These are phyloP conservation scores for Erannis defoliaria DNA, from an alignment of 2,888 invertebrate species.

Conservation along the genomic window DNA sequence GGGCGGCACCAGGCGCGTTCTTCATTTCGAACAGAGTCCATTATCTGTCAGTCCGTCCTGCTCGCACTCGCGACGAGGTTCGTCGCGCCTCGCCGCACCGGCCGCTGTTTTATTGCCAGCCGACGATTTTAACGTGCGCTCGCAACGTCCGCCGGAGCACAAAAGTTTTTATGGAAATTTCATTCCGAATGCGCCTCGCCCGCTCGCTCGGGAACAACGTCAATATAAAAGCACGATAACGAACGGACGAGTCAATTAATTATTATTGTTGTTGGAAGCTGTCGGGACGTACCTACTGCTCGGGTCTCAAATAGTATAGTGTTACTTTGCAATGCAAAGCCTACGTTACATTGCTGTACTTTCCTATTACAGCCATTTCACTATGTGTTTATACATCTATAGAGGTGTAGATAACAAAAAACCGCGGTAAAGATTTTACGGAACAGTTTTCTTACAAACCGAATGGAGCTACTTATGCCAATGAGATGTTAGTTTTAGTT, in stretches of 20 bases:
- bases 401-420: background rate
- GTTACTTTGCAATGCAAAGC: conserved; percentile 63
- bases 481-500: background rate
- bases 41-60: conserved; percentile 79
- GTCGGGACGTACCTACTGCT: conserved; percentile 78
- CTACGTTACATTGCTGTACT: background rate
- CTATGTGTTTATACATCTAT: too few relatives aligned
- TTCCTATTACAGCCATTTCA: background rate
- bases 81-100: conserved; percentile 85
- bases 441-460: too few relatives aligned
- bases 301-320: conserved; percentile 70
- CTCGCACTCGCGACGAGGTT: conserved; percentile 73
- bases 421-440: too few relatives aligned
- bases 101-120: conserved; percentile 86
- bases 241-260: conserved; percentile 87
- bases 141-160: conserved; percentile 86
- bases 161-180: conserved; percentile 87
- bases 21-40: conserved; percentile 84
- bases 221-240: conserved; percentile 87
- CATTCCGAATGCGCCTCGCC: conserved; percentile 85
- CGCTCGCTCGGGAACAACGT: conserved; percentile 83
- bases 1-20: conserved; percentile 75
- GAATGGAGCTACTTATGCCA: too few relatives aligned
- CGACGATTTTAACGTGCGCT: conserved; percentile 87
- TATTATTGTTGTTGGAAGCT: conserved; percentile 86